Percentiles rank a stretch among this genome's conserved stretches.
Conservation (phyloP, 1,140 invertebrate genomes). For the Maniola jurtina region DNA sequence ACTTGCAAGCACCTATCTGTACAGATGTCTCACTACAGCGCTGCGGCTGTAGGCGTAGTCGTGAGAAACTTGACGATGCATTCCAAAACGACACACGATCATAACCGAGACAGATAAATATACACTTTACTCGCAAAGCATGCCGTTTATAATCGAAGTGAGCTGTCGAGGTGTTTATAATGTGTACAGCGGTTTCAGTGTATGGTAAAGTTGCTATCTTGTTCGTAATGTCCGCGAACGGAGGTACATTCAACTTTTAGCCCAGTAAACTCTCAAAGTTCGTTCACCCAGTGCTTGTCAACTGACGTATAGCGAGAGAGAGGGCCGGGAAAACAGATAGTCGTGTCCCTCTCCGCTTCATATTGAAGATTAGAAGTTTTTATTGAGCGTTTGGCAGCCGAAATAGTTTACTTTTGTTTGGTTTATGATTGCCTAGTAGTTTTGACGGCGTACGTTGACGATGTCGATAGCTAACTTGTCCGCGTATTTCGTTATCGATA, state of each 20-base stretch:
- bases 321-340: constrained; percentile 55
- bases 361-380: constrained; percentile 73
- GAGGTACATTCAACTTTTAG: constrained; percentile 79
- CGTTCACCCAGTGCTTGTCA: constrained; percentile 78
- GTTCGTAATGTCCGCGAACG: constrained; percentile 78
- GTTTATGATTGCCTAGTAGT: constrained; percentile 69
- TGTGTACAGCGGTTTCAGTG: constrained; percentile 36
- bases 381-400: constrained; percentile 63
- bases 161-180: constrained; percentile 50
- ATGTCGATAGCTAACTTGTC: constrained; percentile 60
- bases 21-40: constrained; percentile 64
- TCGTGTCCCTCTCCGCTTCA: constrained; percentile 52
- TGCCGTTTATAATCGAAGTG: constrained; percentile 40
- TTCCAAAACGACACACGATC: constrained; percentile 47
- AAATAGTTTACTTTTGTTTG: constrained; percentile 62
- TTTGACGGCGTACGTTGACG: constrained; percentile 71
- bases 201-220: constrained; percentile 78
- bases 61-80: constrained; percentile 71
- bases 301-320: constrained; percentile 72
- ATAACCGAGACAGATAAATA: constrained; percentile 37
- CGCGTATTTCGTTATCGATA: neutral
- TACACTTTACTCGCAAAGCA: constrained; percentile 39
- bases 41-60: constrained; percentile 67
- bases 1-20: constrained; percentile 43
- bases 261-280: constrained; percentile 78